These are phyloP conservation scores for Synanthedon myopaeformis DNA, from an alignment of 2,888 invertebrate genomes.

Conservation along the genomic window DNA sequence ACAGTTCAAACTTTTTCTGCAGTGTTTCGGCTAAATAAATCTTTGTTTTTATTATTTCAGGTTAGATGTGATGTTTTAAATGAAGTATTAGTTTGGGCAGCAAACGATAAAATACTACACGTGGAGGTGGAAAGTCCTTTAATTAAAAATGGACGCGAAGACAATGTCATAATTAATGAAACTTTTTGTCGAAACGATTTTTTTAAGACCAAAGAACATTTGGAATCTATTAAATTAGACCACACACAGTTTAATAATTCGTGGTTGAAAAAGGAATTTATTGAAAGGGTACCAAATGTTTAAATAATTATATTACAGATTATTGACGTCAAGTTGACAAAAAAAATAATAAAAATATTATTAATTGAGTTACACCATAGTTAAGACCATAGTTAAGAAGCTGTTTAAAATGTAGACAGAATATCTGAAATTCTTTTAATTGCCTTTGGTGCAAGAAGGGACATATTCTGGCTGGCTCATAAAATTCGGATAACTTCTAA, in stretches of 20 bases:
- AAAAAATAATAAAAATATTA: too few species aligned
- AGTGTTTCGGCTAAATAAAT: too few species aligned
- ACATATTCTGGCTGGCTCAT: too few species aligned
- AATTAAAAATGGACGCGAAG: conserved; percentile 15
- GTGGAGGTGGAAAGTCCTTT: conserved; percentile 41
- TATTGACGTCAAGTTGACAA: too few species aligned
- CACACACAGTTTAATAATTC: conserved; percentile 39
- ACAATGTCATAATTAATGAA: conserved; percentile 26
- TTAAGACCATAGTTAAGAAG: too few species aligned
- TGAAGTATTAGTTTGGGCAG: conserved; percentile 41
- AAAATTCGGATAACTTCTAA: too few species aligned
- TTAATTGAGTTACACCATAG: too few species aligned
- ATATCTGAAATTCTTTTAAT: too few species aligned
- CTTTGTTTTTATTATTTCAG: conserved; percentile 14
- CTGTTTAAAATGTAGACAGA: too few species aligned
- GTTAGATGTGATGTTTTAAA: conserved; percentile 36
- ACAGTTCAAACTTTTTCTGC: too few species aligned
- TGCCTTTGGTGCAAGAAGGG: too few species aligned
- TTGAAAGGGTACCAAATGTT: conserved; percentile 32
- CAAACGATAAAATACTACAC: conserved; percentile 42
- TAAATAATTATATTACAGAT: too few species aligned
- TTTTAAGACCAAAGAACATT: conserved; percentile 14
- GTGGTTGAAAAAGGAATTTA: conserved; percentile 53
- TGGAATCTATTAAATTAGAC: conserved; percentile 29
- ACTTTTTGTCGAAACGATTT: conserved; percentile 11